Base-by-base conservation (phyloP, 2,113 vertebrate species). In the Monopterus albus region DNA sequence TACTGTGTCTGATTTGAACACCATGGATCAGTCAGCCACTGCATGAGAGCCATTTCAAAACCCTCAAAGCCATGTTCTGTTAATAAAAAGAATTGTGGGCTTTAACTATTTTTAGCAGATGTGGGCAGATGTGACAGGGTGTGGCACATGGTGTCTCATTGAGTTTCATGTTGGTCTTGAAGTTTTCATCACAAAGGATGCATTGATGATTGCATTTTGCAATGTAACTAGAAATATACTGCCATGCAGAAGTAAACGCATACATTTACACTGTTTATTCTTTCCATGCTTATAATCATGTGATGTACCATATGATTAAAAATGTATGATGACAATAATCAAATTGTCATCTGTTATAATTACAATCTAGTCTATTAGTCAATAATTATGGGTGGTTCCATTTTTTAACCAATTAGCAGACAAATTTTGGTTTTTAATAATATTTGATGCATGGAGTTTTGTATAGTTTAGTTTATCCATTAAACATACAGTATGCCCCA, bases 91-190 rank as follows among this genome's bases (percentile, higher is more conserved):
- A 58, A 35, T 47, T 60, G 45, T 31, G 29, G 14, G 36, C 10
- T 75, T 63, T 42, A 17, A 45, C 52, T 36, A 73, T 38, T 35
- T 21, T 29, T 25, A 21, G 50, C 56, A 40, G 28, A 61, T 78
- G 42, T 66, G 29, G 33, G 56, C 17, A 55, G 55, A 51, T 42
- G 1, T 28, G 20, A 62, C 47, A 76, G 81, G 79, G 88, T 62
- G 80, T 76, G 86, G 78, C 75, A 20, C 29, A 9, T 25, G 6
- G 28, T 31, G 1, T 31, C 35, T 46, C 17, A 11, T 7, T 33
- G 21, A 46, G 23, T 47, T 51, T 25, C 17, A 31, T 2, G 20
- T 43, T 26, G 35, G 11, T 26, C 15, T 25, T 45, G 4, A 39
- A 55, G 23, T 18, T 12, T 4, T 31, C 28, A 18, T 57, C 29